Evolutionary conservation across 2,113 vertebrate genomes (phyloP).

Genomic region (Marmota flaviventris): DNA sequence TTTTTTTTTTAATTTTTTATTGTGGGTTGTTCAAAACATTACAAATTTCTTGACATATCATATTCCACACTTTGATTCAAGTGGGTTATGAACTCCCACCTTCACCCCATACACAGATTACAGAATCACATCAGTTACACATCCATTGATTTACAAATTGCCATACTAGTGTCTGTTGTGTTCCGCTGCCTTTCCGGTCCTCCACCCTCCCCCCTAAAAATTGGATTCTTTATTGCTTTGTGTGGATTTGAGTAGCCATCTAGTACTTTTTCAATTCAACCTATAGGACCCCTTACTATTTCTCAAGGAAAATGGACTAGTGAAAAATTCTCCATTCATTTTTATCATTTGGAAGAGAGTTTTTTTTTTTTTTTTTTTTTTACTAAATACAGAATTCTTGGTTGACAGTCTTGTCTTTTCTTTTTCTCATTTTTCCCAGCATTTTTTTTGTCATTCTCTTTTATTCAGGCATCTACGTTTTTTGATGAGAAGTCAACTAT

Average conservation of each 20-base stretch:
- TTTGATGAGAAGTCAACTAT: background rate
- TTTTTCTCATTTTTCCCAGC: background rate
- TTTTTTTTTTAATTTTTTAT: too few species aligned
- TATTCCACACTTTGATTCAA: too few species aligned
- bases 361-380: background rate
- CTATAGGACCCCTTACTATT: background rate
- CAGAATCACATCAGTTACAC: too few species aligned
- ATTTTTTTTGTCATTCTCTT: background rate
- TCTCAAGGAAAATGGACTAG: background rate
- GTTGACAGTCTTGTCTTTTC: background rate
- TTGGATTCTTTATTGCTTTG: background rate
- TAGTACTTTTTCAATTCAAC: background rate
- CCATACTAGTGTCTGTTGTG: too few species aligned
- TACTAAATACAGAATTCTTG: background rate
- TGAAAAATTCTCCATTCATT: background rate
- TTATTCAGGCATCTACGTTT: background rate
- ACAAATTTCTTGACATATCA: too few species aligned
- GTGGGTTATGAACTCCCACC: too few species aligned
- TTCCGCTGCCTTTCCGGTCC: too few species aligned
- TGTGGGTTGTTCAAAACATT: too few species aligned
- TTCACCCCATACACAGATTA: too few species aligned
- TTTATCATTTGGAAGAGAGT: background rate
- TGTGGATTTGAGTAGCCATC: background rate
- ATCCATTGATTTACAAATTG: too few species aligned
- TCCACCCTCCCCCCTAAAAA: too few species aligned